These are phyloP conservation scores for Ammospiza nelsoni DNA, from an alignment of 2,113 vertebrate species.

Conservation along the genomic window DNA sequence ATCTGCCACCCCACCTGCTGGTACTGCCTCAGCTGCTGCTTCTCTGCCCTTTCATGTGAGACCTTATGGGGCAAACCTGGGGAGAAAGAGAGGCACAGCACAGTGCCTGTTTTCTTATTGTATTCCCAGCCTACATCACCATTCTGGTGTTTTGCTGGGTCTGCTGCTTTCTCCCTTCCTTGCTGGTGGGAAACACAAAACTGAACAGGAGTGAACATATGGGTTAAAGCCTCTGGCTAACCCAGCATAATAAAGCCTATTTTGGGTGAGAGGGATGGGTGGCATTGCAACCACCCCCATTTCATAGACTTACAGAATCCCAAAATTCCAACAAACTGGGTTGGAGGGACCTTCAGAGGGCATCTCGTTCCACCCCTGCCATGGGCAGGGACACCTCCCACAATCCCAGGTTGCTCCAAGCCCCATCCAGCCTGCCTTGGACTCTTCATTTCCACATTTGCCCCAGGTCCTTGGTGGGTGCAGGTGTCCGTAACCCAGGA, in stretches of 20 bases:
- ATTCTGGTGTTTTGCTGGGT: not conserved
- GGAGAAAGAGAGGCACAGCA: not conserved
- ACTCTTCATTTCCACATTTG: not conserved
- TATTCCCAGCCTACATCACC: rapidly evolving
- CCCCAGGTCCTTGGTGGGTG: rapidly evolving
- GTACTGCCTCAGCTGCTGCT: not conserved
- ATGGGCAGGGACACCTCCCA: not conserved
- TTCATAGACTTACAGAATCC: not conserved
- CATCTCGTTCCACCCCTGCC: not conserved
- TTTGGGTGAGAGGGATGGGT: not conserved
- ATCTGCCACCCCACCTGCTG: not conserved
- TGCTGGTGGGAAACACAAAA: not conserved
- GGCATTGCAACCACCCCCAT: not conserved
- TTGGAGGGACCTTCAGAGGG: not conserved
- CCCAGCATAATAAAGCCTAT: not conserved
- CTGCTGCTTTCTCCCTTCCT: not conserved
- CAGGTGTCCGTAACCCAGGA: not conserved
- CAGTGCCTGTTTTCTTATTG: not conserved
- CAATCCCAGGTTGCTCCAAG: not conserved
- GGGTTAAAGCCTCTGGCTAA: not conserved
- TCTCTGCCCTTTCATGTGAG: not conserved
- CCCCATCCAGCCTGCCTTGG: not conserved
- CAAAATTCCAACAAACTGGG: not conserved
- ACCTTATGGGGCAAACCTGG: not conserved
- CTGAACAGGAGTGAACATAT: rapidly evolving